Evolutionary conservation across 2,797 vertebrate genomes (phyloP).

Genomic region (Eptatretus atami): DNA sequence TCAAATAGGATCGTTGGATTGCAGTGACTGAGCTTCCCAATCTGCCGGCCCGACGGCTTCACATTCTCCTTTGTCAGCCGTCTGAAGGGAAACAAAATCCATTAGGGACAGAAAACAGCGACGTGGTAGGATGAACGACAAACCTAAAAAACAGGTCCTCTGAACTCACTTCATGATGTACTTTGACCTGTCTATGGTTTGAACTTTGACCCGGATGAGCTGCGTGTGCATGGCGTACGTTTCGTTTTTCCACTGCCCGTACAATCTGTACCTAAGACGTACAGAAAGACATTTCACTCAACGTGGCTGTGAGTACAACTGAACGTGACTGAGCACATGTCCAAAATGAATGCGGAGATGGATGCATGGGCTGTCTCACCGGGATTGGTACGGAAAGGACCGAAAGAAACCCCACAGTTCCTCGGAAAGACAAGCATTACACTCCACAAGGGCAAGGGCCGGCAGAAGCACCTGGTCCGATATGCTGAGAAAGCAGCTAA

Average conservation of each 20-base stretch:
- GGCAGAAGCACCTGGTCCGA: slow-evolving; percentile 85
- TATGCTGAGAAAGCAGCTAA: slow-evolving; percentile 83
- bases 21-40: slow-evolving; percentile 44
- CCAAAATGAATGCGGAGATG: no score
- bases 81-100: slow-evolving; percentile 17
- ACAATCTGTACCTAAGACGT: slow-evolving; percentile 49
- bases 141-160: slow-evolving; percentile 4
- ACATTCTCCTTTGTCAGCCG: slow-evolving; percentile 83
- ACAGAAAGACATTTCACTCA: slow-evolving; percentile 6
- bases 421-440: slow-evolving; percentile 95
- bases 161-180: slow-evolving; percentile 92
- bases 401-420: slow-evolving; percentile 95
- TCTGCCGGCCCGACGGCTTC: slow-evolving; percentile 45
- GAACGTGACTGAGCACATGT: neutral
- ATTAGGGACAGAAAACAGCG: slow-evolving; percentile 7
- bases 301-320: slow-evolving; percentile 8
- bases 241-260: slow-evolving; percentile 96
- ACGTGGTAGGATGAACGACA: neutral
- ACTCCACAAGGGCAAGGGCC: slow-evolving; percentile 79
- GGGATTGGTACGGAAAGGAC: slow-evolving; percentile 80
- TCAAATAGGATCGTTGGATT: slow-evolving; percentile 61
- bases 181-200: slow-evolving; percentile 77
- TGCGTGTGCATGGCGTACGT: slow-evolving; percentile 66
- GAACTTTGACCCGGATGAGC: slow-evolving; percentile 88
- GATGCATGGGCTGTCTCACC: slow-evolving; percentile 20